These are phyloP conservation scores for Agonopterix alstromeriana DNA, from an alignment of 2,888 invertebrate species.

Conservation along the genomic window DNA sequence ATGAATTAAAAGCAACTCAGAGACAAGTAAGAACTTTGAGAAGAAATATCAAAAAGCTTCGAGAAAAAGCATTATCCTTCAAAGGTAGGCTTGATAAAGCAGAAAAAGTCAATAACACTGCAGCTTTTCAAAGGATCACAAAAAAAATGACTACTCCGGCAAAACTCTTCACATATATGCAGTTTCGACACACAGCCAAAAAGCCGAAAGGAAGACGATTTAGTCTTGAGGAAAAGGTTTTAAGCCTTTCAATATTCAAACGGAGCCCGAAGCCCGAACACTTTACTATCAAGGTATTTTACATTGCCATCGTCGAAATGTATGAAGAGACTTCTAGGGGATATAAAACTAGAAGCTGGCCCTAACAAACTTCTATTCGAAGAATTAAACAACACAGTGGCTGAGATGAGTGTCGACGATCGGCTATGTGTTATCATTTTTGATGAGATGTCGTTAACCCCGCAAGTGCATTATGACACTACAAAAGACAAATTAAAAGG, in stretches of 20 bases:
- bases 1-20: too few relatives aligned
- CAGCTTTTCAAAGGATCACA: not conserved
- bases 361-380: conserved; percentile 14
- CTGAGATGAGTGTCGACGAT: conserved; percentile 4
- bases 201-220: conserved; percentile 10
- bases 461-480: conserved; percentile 11
- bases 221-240: conserved; percentile 10
- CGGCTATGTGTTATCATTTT: conserved; percentile 14
- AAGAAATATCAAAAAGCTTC: too few relatives aligned
- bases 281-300: conserved; percentile 5
- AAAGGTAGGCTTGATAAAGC: too few relatives aligned
- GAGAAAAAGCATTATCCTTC: too few relatives aligned
- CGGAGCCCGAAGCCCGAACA: conserved; percentile 4
- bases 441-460: conserved; percentile 16
- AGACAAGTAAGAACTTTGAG: too few relatives aligned
- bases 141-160: not conserved
- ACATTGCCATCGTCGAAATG: conserved; percentile 9
- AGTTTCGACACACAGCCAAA: not conserved
- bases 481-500: conserved; percentile 10
- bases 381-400: conserved; percentile 11
- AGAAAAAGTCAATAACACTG: too few relatives aligned
- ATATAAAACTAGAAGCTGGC: conserved; percentile 13
- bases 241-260: conserved; percentile 12
- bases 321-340: conserved; percentile 10
- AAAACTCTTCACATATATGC: not conserved